These are phyloP conservation scores for Callospermophilus lateralis DNA, from an alignment of 2,113 vertebrate species.

Conservation along the genomic window DNA sequence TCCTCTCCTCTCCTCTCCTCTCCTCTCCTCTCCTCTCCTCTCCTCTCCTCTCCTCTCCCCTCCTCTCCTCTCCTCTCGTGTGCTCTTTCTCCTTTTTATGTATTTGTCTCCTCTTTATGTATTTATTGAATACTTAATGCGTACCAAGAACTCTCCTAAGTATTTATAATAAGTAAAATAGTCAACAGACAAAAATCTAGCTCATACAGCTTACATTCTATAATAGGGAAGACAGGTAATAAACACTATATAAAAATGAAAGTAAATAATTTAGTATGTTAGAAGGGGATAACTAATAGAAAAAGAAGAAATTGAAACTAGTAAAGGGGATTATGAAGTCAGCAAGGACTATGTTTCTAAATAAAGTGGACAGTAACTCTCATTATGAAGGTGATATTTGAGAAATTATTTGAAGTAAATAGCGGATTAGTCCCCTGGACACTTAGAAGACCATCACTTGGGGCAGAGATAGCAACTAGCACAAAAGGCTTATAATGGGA, in stretches of 20 bases:
- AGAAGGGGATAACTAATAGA: not conserved
- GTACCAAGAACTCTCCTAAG: not conserved
- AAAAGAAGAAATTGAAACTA: no score
- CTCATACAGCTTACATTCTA: not conserved
- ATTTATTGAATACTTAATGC: not conserved
- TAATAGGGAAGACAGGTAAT: not conserved
- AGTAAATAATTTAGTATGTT: not conserved
- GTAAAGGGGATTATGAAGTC: no score
- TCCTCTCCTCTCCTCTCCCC: no score
- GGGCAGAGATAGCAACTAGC: not conserved
- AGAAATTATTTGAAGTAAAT: not conserved
- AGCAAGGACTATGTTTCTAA: no score
- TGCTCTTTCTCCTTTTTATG: not conserved
- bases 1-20: not conserved
- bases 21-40: not conserved
- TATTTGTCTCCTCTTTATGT: not conserved
- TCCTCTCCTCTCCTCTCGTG: not conserved
- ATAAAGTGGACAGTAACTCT: no score
- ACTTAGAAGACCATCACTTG: not conserved
- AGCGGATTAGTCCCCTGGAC: not conserved
- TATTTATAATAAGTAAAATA: not conserved
- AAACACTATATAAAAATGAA: not conserved
- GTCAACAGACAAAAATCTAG: not conserved
- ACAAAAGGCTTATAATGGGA: not conserved
- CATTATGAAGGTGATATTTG: no score